Evolutionary conservation across 2,888 invertebrate species (phyloP).

Genomic region (Calephelis perditalis): DNA sequence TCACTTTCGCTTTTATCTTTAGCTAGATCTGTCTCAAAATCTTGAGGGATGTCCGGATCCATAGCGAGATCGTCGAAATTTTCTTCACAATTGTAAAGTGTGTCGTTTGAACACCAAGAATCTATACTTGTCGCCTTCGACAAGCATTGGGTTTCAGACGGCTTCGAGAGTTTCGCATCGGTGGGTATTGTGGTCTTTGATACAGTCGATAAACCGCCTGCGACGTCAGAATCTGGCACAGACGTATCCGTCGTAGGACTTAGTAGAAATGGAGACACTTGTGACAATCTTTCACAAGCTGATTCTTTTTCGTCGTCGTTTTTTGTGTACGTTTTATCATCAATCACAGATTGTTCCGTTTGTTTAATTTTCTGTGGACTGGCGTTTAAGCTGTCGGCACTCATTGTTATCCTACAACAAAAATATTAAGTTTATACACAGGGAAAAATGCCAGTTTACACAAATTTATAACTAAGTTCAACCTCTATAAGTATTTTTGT

Average conservation of each 20-base stretch:
- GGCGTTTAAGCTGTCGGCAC: constrained; percentile 69
- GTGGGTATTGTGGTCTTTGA: constrained; percentile 71
- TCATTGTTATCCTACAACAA: constrained; percentile 62
- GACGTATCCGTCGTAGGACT: constrained; percentile 64
- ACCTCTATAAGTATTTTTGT: too few species aligned
- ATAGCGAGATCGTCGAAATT: constrained; percentile 69
- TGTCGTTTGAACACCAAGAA: constrained; percentile 82
- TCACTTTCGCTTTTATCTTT: constrained; percentile 58
- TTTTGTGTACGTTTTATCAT: constrained; percentile 58
- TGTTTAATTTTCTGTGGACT: constrained; percentile 47
- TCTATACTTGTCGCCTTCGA: constrained; percentile 80
- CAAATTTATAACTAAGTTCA: neutral
- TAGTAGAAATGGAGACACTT: constrained; percentile 63
- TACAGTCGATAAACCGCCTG: constrained; percentile 63
- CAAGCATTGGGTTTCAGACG: constrained; percentile 62
- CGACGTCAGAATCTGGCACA: constrained; percentile 53
- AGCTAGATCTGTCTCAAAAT: constrained; percentile 42
- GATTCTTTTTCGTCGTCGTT: constrained; percentile 54
- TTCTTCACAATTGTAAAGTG: constrained; percentile 80
- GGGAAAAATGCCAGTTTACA: neutral
- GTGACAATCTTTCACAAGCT: constrained; percentile 57
- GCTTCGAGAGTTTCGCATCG: constrained; percentile 68
- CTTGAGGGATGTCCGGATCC: constrained; percentile 52
- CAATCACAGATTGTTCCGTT: constrained; percentile 44
- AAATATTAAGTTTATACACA: neutral